These are phyloP conservation scores for Luscinia megarhynchos DNA, from an alignment of 2,797 vertebrate species.

Conservation along the genomic window DNA sequence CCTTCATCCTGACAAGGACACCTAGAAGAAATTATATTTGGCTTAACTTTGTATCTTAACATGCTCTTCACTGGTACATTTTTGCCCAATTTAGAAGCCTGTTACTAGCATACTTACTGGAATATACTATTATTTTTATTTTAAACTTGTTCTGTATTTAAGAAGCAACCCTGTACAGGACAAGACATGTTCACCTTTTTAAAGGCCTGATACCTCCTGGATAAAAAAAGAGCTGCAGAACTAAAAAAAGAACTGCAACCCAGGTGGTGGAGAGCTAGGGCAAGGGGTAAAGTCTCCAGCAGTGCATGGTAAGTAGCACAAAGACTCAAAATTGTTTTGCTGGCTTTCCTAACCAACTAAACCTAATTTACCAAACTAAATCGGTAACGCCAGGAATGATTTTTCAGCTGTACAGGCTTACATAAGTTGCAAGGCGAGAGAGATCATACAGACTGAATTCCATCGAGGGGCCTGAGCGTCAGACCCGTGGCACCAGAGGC, in stretches of 20 bases:
- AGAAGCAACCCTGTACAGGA: fast-evolving
- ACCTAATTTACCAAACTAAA: not conserved
- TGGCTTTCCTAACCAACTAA: not conserved
- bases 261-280: not conserved
- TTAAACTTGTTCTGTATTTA: not conserved
- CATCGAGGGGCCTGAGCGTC: fast-evolving
- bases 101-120: not conserved
- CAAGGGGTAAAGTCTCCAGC: not conserved
- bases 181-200: not conserved
- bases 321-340: not conserved
- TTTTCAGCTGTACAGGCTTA: not conserved
- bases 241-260: not conserved
- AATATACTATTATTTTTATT: not conserved
- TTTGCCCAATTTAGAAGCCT: not conserved
- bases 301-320: fast-evolving
- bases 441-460: fast-evolving
- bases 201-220: not conserved
- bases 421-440: not conserved
- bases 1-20: not conserved
- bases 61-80: not conserved
- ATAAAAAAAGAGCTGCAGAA: not conserved
- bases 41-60: not conserved
- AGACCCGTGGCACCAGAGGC: not conserved
- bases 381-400: too few relatives aligned
- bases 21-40: not conserved